Percentiles rank a stretch among this genome's conserved stretches.
These are phyloP conservation scores for Pseudoatta argentina DNA, from an alignment of 1,140 invertebrate genomes.

Conservation along the genomic window DNA sequence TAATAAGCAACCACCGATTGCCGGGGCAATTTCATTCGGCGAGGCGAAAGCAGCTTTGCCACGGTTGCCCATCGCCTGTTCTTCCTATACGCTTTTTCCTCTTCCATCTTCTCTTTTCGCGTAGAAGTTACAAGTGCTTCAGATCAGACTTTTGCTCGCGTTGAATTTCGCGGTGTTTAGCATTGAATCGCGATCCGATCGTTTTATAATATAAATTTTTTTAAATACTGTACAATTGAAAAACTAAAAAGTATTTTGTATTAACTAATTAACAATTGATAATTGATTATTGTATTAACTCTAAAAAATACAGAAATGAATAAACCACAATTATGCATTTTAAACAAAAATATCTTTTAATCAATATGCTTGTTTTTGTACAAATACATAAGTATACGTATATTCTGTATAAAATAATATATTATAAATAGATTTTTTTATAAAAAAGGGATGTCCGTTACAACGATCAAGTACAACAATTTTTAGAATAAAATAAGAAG, in stretches of 20 bases:
- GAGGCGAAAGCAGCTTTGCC: conserved; percentile 71
- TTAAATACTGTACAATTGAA: background rate
- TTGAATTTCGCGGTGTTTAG: conserved; percentile 41
- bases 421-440: background rate
- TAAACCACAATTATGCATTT: background rate
- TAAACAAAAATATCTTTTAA: background rate
- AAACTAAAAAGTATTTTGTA: background rate
- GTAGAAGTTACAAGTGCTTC: background rate
- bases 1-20: conserved; percentile 85
- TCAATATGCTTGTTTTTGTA: background rate
- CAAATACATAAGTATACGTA: background rate
- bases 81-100: conserved; percentile 41
- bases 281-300: background rate
- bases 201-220: conserved; percentile 12
- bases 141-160: background rate
- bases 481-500: conserved; percentile 41
- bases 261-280: too few species aligned
- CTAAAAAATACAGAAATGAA: background rate
- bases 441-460: conserved; percentile 27
- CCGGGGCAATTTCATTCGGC: conserved; percentile 79
- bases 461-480: background rate
- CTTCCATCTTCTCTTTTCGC: background rate
- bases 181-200: background rate
- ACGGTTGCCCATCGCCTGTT: conserved; percentile 65
- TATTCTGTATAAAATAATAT: background rate